A percentile compares a stretch with the other conserved stretches of the same genome.
These are phyloP conservation scores for Epiblema foenella DNA, from an alignment of 2,888 invertebrate genomes.

Conservation along the genomic window DNA sequence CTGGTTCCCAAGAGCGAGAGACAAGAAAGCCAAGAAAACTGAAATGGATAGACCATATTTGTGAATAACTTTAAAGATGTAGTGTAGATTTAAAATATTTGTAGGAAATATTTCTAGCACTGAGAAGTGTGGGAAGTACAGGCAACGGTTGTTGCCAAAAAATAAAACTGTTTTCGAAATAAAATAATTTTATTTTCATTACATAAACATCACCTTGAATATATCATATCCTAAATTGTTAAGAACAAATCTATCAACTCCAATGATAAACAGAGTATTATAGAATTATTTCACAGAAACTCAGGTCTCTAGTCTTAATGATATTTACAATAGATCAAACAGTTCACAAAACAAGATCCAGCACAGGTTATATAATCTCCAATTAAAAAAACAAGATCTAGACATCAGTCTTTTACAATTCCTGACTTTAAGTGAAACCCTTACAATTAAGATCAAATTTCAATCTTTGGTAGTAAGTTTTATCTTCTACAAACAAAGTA, in stretches of 20 bases:
- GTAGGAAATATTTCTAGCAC: neutral
- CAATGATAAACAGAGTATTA: slow-evolving; percentile 46
- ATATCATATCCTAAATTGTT: slow-evolving; percentile 25
- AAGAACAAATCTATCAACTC: slow-evolving; percentile 31
- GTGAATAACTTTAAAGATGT: slow-evolving; percentile 52
- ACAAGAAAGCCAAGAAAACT: slow-evolving; percentile 88
- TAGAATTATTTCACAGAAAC: slow-evolving; percentile 28
- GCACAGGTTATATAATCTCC: slow-evolving; percentile 23
- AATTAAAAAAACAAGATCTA: slow-evolving; percentile 22
- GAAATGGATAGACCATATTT: slow-evolving; percentile 90
- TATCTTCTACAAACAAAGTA: neutral
- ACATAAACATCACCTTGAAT: slow-evolving; percentile 34
- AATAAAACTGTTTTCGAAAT: slow-evolving; percentile 39
- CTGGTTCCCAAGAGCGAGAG: slow-evolving; percentile 91
- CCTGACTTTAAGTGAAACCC: neutral
- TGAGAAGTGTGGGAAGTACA: neutral
- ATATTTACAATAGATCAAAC: slow-evolving; percentile 23
- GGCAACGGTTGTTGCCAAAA: neutral
- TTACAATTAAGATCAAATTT: neutral
- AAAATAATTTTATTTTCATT: slow-evolving; percentile 42
- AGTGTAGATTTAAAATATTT: neutral
- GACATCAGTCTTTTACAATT: slow-evolving; percentile 28
- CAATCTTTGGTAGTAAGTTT: neutral
- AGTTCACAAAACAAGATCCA: slow-evolving; percentile 5
- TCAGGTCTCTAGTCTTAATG: slow-evolving; percentile 38